Evolutionary conservation across 2,888 invertebrate genomes (phyloP).

Genomic region (Achlya flavicornis): DNA sequence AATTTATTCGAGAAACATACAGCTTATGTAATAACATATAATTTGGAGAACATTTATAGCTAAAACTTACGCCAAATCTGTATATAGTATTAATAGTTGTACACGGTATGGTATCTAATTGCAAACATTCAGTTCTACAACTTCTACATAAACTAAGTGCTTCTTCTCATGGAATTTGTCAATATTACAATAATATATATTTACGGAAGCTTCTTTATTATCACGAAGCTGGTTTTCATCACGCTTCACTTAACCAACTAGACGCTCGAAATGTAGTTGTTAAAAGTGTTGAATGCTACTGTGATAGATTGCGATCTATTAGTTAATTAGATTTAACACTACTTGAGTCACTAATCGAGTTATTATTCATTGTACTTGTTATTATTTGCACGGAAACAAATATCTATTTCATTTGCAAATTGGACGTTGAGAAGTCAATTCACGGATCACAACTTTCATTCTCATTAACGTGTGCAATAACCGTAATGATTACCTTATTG

Average conservation of each 20-base stretch:
- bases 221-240: neutral
- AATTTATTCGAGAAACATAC: no score
- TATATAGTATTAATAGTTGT: no score
- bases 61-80: no score
- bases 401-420: slow-evolving; percentile 59
- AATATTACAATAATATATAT: no score
- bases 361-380: neutral
- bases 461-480: slow-evolving; percentile 40
- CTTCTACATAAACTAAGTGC: no score
- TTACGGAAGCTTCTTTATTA: no score
- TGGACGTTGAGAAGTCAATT: slow-evolving; percentile 50
- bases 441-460: slow-evolving; percentile 65
- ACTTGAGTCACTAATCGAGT: neutral
- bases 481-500: slow-evolving; percentile 12
- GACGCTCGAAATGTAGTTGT: neutral
- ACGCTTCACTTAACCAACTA: neutral
- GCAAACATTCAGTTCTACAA: no score
- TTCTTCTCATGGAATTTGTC: no score
- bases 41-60: no score
- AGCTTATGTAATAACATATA: no score
- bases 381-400: slow-evolving; percentile 34
- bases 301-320: neutral
- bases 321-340: neutral
- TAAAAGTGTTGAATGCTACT: neutral
- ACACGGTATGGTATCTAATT: no score